phyloP scores from a whole-genome alignment of 2,797 vertebrate species.

The Enteromius fasciolatus region DNA sequence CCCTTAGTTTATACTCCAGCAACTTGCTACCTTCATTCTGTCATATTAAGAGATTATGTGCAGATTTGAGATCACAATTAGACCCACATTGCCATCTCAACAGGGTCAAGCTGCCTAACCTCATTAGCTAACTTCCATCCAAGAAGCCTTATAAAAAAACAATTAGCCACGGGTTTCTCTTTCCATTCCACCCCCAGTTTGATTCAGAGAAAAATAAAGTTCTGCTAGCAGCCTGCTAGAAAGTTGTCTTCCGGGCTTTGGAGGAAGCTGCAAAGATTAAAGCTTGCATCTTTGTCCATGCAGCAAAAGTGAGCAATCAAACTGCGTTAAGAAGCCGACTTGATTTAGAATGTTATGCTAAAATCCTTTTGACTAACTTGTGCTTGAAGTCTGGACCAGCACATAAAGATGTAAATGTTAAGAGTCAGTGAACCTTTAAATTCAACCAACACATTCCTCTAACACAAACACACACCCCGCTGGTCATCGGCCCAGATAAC shows the following conservation, averaged over 20 bases:
- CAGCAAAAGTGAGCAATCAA: background rate
- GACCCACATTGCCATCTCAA: slow-evolving; percentile 67
- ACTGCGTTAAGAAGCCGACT: background rate
- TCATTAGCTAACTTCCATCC: slow-evolving; percentile 76
- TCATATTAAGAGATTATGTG: slow-evolving; percentile 75
- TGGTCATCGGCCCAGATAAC: slow-evolving; percentile 63
- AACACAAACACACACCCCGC: slow-evolving; percentile 43
- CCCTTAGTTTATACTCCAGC: slow-evolving; percentile 62
- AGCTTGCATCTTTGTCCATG: background rate
- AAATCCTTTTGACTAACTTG: background rate
- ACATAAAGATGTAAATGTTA: slow-evolving; percentile 13
- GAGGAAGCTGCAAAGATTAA: slow-evolving; percentile 17
- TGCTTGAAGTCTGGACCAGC: background rate
- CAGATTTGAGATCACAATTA: slow-evolving; percentile 79
- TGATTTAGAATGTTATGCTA: background rate
- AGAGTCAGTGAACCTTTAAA: slow-evolving; percentile 45
- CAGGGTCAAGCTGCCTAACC: slow-evolving; percentile 72
- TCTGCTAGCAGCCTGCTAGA: slow-evolving; percentile 1
- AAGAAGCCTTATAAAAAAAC: slow-evolving; percentile 70
- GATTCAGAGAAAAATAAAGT: slow-evolving; percentile 18
- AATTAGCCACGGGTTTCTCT: slow-evolving; percentile 66
- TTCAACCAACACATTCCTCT: slow-evolving; percentile 44
- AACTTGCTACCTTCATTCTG: slow-evolving; percentile 66
- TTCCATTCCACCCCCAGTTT: slow-evolving; percentile 25
- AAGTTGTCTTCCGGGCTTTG: slow-evolving; percentile 15